phyloP scores from a whole-genome alignment of 2,113 vertebrate species.

The Megaceryle maxima region DNA sequence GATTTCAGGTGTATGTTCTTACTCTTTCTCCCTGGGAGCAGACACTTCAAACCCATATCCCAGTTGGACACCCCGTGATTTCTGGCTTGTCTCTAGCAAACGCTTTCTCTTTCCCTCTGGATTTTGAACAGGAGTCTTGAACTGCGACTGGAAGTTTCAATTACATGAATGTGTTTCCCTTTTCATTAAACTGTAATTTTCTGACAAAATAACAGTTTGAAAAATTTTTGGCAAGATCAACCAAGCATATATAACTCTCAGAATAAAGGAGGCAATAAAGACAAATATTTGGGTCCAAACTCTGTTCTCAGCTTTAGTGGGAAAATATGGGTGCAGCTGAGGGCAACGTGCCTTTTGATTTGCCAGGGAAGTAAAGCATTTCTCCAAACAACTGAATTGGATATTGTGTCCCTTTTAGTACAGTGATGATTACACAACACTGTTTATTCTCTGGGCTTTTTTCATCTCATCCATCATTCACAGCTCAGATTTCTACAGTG shows the following conservation, averaged over 20 bases:
- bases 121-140: neutral
- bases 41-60: neutral
- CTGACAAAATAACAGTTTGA: neutral
- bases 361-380: neutral
- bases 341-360: neutral
- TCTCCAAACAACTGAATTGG: neutral
- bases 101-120: neutral
- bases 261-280: neutral
- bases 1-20: neutral
- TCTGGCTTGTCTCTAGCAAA: neutral
- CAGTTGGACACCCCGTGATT: neutral
- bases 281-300: neutral
- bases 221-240: neutral
- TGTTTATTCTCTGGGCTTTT: conserved; percentile 10
- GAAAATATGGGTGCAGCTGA: neutral
- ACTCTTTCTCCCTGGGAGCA: neutral
- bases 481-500: neutral
- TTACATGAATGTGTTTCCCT: neutral
- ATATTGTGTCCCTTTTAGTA: neutral
- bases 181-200: conserved; percentile 9
- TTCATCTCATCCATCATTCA: conserved; percentile 28
- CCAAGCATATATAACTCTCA: neutral
- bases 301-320: neutral
- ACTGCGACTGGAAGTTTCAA: neutral
- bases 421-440: neutral